A percentile compares a stretch with the other conserved stretches of the same genome.
Evolutionary conservation across 1,140 invertebrate genomes (phyloP).

Genomic region (Apis dorsata): DNA sequence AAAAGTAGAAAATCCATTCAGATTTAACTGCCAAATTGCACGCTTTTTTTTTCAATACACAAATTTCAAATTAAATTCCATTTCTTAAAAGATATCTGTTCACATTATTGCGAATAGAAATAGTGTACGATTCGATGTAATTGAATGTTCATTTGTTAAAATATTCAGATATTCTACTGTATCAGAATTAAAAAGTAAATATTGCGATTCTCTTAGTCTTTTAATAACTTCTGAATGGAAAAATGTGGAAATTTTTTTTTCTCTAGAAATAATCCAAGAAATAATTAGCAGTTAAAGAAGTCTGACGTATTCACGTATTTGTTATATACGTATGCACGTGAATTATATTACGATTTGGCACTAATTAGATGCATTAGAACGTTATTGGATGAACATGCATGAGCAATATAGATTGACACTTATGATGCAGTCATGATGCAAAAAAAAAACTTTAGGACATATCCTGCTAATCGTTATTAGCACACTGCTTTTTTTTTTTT

Average conservation of each 20-base stretch:
- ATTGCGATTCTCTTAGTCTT: too few relatives aligned
- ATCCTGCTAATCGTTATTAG: too few relatives aligned
- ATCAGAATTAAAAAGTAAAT: background rate
- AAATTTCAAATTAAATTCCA: too few relatives aligned
- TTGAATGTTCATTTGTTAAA: too few relatives aligned
- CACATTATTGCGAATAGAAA: background rate
- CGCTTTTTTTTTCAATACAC: too few relatives aligned
- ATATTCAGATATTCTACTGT: too few relatives aligned
- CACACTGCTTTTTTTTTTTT: background rate
- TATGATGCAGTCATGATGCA: background rate
- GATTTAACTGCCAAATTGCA: too few relatives aligned
- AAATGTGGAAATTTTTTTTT: background rate
- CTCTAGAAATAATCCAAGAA: background rate
- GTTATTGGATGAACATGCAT: background rate
- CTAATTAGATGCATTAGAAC: background rate
- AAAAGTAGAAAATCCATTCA: too few relatives aligned
- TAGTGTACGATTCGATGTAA: background rate
- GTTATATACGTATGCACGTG: background rate
- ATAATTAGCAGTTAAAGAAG: conserved; percentile 11
- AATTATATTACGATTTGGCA: background rate
- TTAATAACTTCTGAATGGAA: background rate
- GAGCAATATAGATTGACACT: background rate
- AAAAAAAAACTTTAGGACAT: background rate
- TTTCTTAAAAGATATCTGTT: too few relatives aligned
- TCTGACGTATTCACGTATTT: background rate